These are phyloP conservation scores for Carabus problematicus DNA, from an alignment of 2,888 invertebrate species.

Conservation along the genomic window DNA sequence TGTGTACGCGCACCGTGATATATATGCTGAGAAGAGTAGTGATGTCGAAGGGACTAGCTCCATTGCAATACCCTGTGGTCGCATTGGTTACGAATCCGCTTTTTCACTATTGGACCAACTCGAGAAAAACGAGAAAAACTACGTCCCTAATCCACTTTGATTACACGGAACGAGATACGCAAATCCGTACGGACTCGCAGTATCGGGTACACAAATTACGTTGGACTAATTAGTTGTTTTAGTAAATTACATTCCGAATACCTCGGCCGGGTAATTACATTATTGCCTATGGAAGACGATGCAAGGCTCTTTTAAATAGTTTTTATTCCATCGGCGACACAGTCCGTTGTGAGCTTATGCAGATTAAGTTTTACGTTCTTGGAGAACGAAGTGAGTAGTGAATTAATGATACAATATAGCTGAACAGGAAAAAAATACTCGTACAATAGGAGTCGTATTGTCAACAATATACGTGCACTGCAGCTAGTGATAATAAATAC, in stretches of 20 bases:
- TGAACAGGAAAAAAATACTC: too few species aligned
- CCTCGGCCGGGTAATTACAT: constrained; percentile 24
- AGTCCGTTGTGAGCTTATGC: too few species aligned
- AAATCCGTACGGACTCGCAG: constrained; percentile 25
- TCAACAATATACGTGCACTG: too few species aligned
- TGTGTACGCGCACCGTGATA: too few species aligned
- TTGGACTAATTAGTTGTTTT: constrained; percentile 37
- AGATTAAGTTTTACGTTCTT: too few species aligned
- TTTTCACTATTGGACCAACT: constrained; percentile 5
- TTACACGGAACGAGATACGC: constrained; percentile 24
- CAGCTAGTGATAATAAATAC: too few species aligned
- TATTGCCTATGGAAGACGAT: background rate
- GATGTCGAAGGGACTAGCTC: constrained; percentile 11
- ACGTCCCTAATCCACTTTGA: constrained; percentile 33
- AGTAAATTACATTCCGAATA: constrained; percentile 36
- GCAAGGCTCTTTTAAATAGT: too few species aligned
- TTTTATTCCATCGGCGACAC: too few species aligned
- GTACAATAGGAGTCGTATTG: too few species aligned
- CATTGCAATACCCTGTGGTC: constrained; percentile 29
- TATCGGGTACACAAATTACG: constrained; percentile 37
- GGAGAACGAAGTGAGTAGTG: too few species aligned
- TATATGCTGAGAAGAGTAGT: background rate
- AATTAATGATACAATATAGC: too few species aligned
- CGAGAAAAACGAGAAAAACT: constrained; percentile 26
- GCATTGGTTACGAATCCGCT: constrained; percentile 25